Base-by-base conservation (phyloP, 2,888 invertebrate genomes). In the Acleris sparsana region DNA sequence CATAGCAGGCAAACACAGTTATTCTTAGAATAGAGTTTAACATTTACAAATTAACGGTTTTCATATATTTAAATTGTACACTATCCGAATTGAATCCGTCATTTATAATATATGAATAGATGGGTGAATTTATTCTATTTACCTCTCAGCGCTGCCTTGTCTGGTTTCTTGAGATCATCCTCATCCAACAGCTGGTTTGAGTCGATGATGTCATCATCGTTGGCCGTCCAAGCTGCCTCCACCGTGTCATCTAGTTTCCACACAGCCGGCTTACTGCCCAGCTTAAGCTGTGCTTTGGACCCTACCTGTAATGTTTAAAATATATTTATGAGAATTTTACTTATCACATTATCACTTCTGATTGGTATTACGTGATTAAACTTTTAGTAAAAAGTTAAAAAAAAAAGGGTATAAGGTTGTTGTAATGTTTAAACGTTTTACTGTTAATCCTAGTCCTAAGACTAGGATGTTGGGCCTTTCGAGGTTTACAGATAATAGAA, bases 111-210 rank as follows among this genome's bases (percentile, higher is more conserved):
- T 33, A 9, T 9, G 33, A 9, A 3, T 33, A 33, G 9, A 3
- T 33, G 2, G 7, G 33, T 48, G n/a, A 16, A 43, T 22, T 3
- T 7, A 52, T 18, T 9, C 33, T 6, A 53, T 17, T 61, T 56
- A 97, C 97, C 97, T 94, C 93, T 95, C n/a, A 99, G 93, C 13
- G 96, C 95, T 18, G 95, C 92, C 33, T 96, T 95, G 78, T 97
- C 96, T 3, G 99, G 99, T 87, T 97, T 98, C 75, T 95, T 94
- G 70, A 97, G 94, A 86, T 99, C 99, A 68, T 96, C 96, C 76
- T 97, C 98, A 86, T 98, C 97, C 18, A 99, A 89, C 33, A 99
- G 93, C 73, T 96, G 95, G 85, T 98, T 96, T 69, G 97, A 96
- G 87, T 99, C 96, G 72, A 99, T 97, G 33, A 95, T 92, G 68